Evolutionary conservation across 92 coral and sea anemone species (phyloP).

Genomic region (Actinernus sp.): DNA sequence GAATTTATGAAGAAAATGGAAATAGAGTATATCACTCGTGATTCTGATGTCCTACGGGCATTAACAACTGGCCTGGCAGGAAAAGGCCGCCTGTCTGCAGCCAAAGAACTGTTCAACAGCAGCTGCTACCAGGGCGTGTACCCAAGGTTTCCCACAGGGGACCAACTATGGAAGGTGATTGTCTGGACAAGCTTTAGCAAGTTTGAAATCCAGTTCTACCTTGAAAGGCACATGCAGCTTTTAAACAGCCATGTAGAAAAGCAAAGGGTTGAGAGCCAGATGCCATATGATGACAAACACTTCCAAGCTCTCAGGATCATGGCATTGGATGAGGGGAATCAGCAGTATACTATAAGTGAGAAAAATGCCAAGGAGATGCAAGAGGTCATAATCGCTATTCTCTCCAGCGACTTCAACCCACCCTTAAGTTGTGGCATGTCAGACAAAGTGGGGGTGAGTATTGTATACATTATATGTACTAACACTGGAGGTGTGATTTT

Average conservation of each 20-base stretch:
- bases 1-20: constrained; percentile 59
- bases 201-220: constrained; percentile 68
- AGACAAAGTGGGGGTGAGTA: constrained; percentile 63
- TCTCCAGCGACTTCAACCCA: constrained; percentile 71
- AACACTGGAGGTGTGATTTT: no score
- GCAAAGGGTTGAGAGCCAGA: constrained; percentile 17
- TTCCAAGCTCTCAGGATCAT: constrained; percentile 51
- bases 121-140: constrained; percentile 70
- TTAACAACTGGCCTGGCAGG: constrained; percentile 71
- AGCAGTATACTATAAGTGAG: background rate
- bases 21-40: constrained; percentile 43
- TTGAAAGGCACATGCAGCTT: constrained; percentile 68
- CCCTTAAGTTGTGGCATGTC: constrained; percentile 58
- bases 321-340: constrained; percentile 22
- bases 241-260: constrained; percentile 46
- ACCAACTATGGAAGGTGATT: constrained; percentile 61
- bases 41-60: constrained; percentile 57
- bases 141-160: constrained; percentile 31
- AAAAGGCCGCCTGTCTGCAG: constrained; percentile 43
- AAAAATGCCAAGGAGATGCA: constrained; percentile 5
- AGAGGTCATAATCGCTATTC: constrained; percentile 35
- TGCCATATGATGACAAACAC: constrained; percentile 58
- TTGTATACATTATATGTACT: no score
- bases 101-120: constrained; percentile 61
- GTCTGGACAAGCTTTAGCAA: constrained; percentile 64